A percentile compares a stretch with the other conserved stretches of the same genome.
Evolutionary conservation across 1,140 invertebrate species (phyloP).

Genomic region (Chionoecetes opilio): DNA sequence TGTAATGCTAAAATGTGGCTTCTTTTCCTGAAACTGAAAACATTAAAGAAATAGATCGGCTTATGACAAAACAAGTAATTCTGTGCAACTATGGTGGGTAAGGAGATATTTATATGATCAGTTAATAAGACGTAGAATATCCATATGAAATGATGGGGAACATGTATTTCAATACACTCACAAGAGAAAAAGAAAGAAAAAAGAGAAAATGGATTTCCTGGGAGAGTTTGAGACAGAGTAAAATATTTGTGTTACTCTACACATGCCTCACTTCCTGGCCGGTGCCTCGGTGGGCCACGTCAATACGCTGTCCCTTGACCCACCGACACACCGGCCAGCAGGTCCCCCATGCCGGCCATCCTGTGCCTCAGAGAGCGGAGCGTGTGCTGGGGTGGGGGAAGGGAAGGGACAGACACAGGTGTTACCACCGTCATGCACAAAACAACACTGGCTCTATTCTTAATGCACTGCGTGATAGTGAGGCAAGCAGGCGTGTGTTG

Average conservation of each 20-base stretch:
- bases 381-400: background rate
- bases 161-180: background rate
- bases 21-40: background rate
- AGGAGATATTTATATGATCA: background rate
- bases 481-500: conserved; percentile 20
- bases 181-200: background rate
- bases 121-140: background rate
- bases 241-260: background rate
- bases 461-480: background rate
- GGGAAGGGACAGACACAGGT: conserved; percentile 2
- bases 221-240: background rate
- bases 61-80: background rate
- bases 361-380: background rate
- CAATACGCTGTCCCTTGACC: background rate
- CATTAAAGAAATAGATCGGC: background rate
- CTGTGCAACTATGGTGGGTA: too few species aligned
- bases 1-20: background rate
- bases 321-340: background rate
- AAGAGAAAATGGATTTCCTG: background rate
- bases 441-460: conserved; percentile 15
- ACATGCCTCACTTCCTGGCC: background rate
- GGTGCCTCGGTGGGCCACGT: background rate
- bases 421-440: conserved; percentile 38
- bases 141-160: background rate
- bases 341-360: conserved; percentile 21